Percentiles rank a stretch among this genome's conserved stretches.
phyloP scores from a whole-genome alignment of 2,797 vertebrate genomes.

The Odontamblyopus lacepedii region DNA sequence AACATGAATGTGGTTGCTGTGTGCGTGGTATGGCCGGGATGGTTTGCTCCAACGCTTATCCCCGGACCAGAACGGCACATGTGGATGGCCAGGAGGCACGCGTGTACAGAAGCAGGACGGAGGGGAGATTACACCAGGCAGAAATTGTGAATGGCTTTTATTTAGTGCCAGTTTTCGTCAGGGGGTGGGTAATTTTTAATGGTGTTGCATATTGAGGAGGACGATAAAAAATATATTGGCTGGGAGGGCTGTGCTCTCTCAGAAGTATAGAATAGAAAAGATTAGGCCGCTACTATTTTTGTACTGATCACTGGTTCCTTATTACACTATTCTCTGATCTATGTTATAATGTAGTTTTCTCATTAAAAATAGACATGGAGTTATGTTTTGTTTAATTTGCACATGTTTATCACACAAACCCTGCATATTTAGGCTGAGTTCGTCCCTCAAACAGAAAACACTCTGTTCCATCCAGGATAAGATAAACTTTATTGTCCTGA shows the following conservation, averaged over 20 bases:
- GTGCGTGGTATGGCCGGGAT: slow-evolving; percentile 36
- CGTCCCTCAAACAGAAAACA: too few relatives aligned
- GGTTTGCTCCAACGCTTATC: slow-evolving; percentile 60
- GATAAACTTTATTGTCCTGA: too few relatives aligned
- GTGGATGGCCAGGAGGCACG: slow-evolving; percentile 38
- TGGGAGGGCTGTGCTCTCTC: neutral
- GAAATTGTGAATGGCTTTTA: slow-evolving; percentile 67
- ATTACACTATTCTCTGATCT: too few relatives aligned
- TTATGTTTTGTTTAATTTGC: too few relatives aligned
- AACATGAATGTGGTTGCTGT: slow-evolving; percentile 62
- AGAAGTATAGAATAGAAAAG: neutral
- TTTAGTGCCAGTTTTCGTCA: slow-evolving; percentile 26
- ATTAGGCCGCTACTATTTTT: neutral
- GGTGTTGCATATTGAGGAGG: neutral
- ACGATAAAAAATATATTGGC: neutral
- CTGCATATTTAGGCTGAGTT: too few relatives aligned
- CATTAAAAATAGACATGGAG: too few relatives aligned
- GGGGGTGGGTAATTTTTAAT: slow-evolving; percentile 42
- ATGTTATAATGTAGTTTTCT: too few relatives aligned
- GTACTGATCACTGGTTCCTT: neutral
- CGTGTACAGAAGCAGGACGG: slow-evolving; percentile 27
- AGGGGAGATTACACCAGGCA: slow-evolving; percentile 47
- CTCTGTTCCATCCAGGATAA: too few relatives aligned
- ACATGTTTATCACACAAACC: too few relatives aligned
- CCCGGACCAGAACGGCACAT: slow-evolving; percentile 50